phyloP scores from a whole-genome alignment of 2,888 invertebrate genomes.

The Troides aeacus region DNA sequence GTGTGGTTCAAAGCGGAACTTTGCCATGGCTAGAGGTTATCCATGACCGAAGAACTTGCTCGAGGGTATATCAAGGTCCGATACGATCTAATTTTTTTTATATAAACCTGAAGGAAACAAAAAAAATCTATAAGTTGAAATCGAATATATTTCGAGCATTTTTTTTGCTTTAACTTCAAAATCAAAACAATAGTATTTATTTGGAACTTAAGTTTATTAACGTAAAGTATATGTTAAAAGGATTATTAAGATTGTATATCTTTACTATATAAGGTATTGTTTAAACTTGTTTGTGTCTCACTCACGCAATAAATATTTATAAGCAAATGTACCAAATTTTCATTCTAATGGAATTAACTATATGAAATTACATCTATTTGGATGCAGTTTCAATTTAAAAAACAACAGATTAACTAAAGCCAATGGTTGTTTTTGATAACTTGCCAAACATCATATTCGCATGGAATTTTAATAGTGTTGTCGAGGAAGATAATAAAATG shows the following conservation, averaged over 20 bases:
- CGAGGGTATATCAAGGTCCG: background rate
- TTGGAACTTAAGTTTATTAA: no score
- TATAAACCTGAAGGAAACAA: background rate
- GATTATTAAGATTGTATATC: no score
- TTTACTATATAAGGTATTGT: no score
- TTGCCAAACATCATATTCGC: constrained; percentile 17
- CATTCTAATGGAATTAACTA: background rate
- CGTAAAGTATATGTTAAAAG: no score
- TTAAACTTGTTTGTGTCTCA: no score
- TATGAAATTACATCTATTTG: background rate
- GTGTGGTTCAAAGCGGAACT: constrained; percentile 59
- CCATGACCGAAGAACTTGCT: constrained; percentile 21
- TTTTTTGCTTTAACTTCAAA: no score
- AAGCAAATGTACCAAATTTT: no score
- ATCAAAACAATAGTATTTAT: no score
- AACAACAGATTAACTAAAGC: background rate
- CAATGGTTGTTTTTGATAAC: constrained; percentile 14
- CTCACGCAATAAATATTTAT: no score
- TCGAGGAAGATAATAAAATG: constrained; percentile 17
- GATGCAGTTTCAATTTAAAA: background rate
- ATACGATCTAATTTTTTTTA: background rate
- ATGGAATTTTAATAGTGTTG: constrained; percentile 20
- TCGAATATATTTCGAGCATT: no score
- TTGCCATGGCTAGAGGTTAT: constrained; percentile 57
- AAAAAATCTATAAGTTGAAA: background rate